phyloP scores from a whole-genome alignment of 2,888 invertebrate genomes.

The Nemurella pictetii region DNA sequence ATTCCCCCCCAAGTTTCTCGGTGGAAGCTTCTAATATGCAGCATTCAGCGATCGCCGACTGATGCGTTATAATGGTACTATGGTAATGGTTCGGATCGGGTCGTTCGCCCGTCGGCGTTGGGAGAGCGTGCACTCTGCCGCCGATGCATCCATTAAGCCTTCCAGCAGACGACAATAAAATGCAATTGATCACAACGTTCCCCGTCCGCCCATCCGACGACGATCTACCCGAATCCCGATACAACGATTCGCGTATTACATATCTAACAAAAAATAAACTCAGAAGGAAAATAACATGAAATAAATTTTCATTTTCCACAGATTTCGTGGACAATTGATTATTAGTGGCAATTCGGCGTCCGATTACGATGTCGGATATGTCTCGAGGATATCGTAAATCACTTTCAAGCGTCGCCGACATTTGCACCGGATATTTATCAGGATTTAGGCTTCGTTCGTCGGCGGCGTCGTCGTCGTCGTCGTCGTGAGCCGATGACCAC shows the following conservation, averaged over 20 bases:
- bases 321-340: neutral
- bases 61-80: conserved; percentile 15
- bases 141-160: neutral
- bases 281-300: neutral
- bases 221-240: neutral
- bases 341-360: neutral
- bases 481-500: neutral
- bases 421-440: neutral
- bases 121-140: no score
- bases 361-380: neutral
- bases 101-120: no score
- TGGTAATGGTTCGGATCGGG: neutral
- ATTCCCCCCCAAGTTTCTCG: neutral
- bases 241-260: neutral
- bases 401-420: neutral
- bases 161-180: neutral
- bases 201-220: neutral
- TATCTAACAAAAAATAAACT: neutral
- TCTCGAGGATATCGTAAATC: neutral
- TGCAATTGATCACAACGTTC: neutral
- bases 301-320: neutral
- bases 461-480: no score
- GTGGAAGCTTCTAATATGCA: neutral
- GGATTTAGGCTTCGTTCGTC: no score
- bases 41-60: neutral